Conservation (phyloP, 2,113 vertebrate species). For the Dipodomys ordii region DNA sequence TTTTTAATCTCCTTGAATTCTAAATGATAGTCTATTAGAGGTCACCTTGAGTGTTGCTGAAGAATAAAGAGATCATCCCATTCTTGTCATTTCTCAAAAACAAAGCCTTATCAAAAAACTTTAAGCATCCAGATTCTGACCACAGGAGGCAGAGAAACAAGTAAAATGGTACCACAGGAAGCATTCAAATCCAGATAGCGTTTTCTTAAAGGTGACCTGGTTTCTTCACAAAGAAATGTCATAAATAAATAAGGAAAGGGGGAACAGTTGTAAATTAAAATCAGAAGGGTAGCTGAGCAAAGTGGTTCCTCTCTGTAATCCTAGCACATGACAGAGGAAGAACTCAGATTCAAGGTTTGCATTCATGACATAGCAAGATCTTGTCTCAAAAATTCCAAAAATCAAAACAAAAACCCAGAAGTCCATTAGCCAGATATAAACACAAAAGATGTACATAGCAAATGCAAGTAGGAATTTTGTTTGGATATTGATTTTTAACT, state of each 20-base stretch:
- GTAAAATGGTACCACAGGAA: slow-evolving; percentile 6
- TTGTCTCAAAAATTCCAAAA: too few species aligned
- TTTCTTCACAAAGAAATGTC: slow-evolving; percentile 31
- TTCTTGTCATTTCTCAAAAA: slow-evolving; percentile 13
- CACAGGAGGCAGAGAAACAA: background rate
- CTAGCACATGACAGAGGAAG: too few species aligned
- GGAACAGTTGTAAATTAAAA: background rate
- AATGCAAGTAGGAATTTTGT: background rate
- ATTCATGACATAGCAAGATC: too few species aligned
- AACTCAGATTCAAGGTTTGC: too few species aligned
- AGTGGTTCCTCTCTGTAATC: too few species aligned
- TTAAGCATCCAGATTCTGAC: slow-evolving; percentile 20
- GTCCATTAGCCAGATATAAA: background rate
- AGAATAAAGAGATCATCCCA: background rate
- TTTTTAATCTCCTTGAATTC: background rate
- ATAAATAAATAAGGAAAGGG: background rate
- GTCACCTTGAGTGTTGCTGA: background rate
- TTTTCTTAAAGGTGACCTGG: background rate
- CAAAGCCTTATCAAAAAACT: slow-evolving; percentile 15
- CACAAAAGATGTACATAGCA: background rate
- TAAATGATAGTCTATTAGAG: background rate
- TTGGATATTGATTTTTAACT: slow-evolving; percentile 38
- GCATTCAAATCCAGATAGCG: background rate
- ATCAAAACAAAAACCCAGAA: background rate
- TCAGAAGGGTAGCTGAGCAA: too few species aligned